Conservation (phyloP, 1,140 invertebrate genomes). For the Hycleus cichorii region DNA sequence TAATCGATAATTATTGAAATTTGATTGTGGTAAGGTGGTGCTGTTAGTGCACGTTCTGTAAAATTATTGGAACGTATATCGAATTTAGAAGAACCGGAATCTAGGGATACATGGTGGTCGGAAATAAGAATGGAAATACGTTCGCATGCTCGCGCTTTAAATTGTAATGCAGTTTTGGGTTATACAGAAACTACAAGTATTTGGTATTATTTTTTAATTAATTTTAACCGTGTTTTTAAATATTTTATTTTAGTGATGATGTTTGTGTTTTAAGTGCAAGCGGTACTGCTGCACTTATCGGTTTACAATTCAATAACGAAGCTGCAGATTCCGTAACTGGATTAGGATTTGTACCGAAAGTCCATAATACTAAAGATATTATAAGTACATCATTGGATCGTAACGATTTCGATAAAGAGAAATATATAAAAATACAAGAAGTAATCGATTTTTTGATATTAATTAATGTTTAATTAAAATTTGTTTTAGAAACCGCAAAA, state of each 20-base stretch:
- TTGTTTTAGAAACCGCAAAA: no score
- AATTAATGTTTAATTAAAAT: not conserved
- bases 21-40: constrained; percentile 53
- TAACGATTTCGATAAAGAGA: constrained; percentile 33
- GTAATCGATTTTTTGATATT: not conserved
- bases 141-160: constrained; percentile 81
- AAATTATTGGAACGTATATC: constrained; percentile 78
- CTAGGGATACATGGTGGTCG: constrained; percentile 88
- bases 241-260: constrained; percentile 66
- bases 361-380: not conserved
- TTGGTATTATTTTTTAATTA: constrained; percentile 52
- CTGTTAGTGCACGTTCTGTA: constrained; percentile 78
- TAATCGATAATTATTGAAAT: not conserved
- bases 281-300: constrained; percentile 86
- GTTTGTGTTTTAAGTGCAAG: constrained; percentile 88
- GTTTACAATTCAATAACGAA: constrained; percentile 45
- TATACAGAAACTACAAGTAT: constrained; percentile 87
- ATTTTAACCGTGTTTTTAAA: not conserved
- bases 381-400: constrained; percentile 30
- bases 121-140: constrained; percentile 90
- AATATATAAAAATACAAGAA: constrained; percentile 7
- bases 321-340: constrained; percentile 12
- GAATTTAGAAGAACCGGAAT: constrained; percentile 79
- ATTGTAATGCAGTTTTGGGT: constrained; percentile 89
- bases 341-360: not conserved